Conservation (phyloP, 1,140 invertebrate species). For the Melitaea cinxia region DNA sequence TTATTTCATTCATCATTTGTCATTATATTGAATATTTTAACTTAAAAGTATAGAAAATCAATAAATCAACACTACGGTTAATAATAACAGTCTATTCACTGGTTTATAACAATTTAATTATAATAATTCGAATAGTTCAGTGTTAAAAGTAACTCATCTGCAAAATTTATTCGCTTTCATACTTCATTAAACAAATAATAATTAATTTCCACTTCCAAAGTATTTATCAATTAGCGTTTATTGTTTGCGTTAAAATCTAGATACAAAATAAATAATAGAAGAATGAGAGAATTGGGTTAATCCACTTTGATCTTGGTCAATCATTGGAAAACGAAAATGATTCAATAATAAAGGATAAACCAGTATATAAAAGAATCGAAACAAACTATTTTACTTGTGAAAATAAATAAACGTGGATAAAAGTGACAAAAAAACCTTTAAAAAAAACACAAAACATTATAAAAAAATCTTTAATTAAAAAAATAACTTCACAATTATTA, state of each 20-base stretch:
- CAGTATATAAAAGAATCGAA: conserved; percentile 1
- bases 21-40: no score
- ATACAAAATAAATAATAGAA: conserved; percentile 27
- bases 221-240: conserved; percentile 21
- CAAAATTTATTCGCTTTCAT: neutral
- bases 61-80: no score
- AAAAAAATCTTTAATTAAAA: no score
- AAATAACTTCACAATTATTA: no score
- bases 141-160: neutral
- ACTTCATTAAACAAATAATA: conserved; percentile 11
- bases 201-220: conserved; percentile 2
- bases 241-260: conserved; percentile 19
- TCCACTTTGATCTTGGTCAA: conserved; percentile 30
- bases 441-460: no score
- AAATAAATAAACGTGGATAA: no score
- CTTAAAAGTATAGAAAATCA: no score
- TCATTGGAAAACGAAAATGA: conserved; percentile 28
- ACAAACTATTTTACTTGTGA: neutral
- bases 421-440: no score
- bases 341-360: conserved; percentile 24
- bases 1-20: no score
- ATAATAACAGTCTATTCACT: neutral
- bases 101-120: neutral
- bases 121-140: neutral
- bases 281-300: conserved; percentile 35